Base-by-base conservation (phyloP, 2,888 invertebrate species). In the Suillia variegata region DNA sequence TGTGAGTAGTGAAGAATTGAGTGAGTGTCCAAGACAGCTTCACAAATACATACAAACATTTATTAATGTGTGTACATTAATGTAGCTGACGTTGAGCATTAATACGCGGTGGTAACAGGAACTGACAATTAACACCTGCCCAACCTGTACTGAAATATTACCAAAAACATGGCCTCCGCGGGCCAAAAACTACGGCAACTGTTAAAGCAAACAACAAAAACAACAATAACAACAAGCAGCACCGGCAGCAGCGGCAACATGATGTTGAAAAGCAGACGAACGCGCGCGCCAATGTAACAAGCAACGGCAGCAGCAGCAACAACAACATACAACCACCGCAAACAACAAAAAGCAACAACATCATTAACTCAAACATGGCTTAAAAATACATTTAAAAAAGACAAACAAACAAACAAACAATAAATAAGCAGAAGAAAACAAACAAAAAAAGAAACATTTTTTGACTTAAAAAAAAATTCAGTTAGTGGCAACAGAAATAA, bases 101-200 rank as follows among this genome's bases (percentile, higher is more conserved):
- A n/a, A n/a, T n/a, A n/a, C n/a, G n/a, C n/a, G n/a, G 45, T 20
- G 45, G 45, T 20, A 45, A 45, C 45, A 45, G 56, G 56, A 63
- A 63, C 63, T 63, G 59, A 60, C 68, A 69, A 69, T 74, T 75
- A 74, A 74, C 75, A 75, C 75, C 74, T 74, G 74, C 68, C 64
- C 61, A 18, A 15, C 5, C 34, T 20, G 45, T 34, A 42, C 52
- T 20, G 24, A 26, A 47, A 47, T 21, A 17, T 22, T 3, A 52
- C 20, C 26, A 52, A 56, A 51, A 58, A 54, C 49, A 54, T 58
- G 53, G 58, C 31, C 31, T 20, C 42, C 26, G 15, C 18, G 45
- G 31, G n/a, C 12, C 24, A 42, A 52, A 33, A 34, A 31, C 31
- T 31, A 31, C 31, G 6, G 31, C 31, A 31, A 31, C 31, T 8